Percentiles rank a stretch among this genome's conserved stretches.
Evolutionary conservation across 2,113 vertebrate genomes (phyloP).

Genomic region (Caracal caracal): DNA sequence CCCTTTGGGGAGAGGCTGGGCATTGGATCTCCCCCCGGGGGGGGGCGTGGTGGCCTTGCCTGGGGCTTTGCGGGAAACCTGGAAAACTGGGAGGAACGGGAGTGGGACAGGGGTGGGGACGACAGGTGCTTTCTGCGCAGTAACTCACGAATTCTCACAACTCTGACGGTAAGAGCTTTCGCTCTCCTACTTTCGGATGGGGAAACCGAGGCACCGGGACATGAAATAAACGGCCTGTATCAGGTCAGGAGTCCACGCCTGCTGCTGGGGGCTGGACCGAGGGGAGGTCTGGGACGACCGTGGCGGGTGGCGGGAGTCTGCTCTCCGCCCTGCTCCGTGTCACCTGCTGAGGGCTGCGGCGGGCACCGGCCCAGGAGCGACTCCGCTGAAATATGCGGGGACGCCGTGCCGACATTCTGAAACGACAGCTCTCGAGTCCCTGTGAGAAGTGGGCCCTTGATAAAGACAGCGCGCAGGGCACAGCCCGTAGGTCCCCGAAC

Average conservation of each 20-base stretch:
- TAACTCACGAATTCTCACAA: not conserved
- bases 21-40: accelerated
- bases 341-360: no score
- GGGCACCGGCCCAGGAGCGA: no score
- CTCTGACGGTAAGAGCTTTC: not conserved
- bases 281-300: no score
- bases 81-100: not conserved
- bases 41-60: accelerated
- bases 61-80: not conserved
- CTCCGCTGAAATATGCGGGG: no score
- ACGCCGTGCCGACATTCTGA: no score
- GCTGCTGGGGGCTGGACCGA: no score
- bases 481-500: no score
- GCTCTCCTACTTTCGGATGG: not conserved
- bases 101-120: not conserved
- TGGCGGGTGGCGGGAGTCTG: not conserved
- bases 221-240: not conserved
- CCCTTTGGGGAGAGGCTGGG: not conserved
- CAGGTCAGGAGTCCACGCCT: not conserved
- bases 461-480: not conserved
- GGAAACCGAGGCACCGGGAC: not conserved
- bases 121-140: not conserved
- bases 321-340: not conserved
- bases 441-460: not conserved
- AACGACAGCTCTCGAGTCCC: not conserved